phyloP scores from a whole-genome alignment of 2,113 vertebrate genomes.

The Pongo pygmaeus region DNA sequence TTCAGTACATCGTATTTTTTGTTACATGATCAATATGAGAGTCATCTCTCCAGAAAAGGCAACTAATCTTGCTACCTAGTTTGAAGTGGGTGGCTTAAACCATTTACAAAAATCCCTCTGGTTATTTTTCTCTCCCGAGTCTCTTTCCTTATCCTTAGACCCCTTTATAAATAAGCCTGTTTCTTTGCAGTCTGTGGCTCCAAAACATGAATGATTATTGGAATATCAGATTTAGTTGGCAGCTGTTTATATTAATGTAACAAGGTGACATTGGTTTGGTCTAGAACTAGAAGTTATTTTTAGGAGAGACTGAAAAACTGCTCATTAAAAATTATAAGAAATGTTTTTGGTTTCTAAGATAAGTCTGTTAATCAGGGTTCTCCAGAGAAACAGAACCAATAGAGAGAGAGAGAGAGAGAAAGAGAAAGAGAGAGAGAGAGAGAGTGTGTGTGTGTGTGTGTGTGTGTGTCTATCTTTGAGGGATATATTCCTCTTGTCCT shows the following conservation, averaged over 20 bases:
- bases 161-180: background rate
- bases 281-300: slow-evolving; percentile 4
- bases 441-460: background rate
- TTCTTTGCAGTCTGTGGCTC: background rate
- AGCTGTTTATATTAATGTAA: background rate
- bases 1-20: slow-evolving; percentile 31
- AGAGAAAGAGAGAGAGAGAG: too few species aligned
- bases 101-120: background rate
- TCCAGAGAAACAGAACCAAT: background rate
- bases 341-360: background rate
- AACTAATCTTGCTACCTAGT: slow-evolving; percentile 15
- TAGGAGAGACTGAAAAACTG: background rate
- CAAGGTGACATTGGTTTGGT: background rate
- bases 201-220: background rate
- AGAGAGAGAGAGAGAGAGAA: background rate
- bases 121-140: background rate
- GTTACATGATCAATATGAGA: slow-evolving; percentile 38
- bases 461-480: background rate
- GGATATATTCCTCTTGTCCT: background rate
- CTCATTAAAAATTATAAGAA: background rate
- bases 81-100: background rate
- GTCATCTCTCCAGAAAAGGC: slow-evolving; percentile 21
- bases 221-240: background rate
- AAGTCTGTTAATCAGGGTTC: background rate
- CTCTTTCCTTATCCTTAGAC: background rate